Percentiles rank a stretch among this genome's conserved stretches.
phyloP scores from a whole-genome alignment of 2,888 invertebrate species.

The Psylliodes chrysocephalus region DNA sequence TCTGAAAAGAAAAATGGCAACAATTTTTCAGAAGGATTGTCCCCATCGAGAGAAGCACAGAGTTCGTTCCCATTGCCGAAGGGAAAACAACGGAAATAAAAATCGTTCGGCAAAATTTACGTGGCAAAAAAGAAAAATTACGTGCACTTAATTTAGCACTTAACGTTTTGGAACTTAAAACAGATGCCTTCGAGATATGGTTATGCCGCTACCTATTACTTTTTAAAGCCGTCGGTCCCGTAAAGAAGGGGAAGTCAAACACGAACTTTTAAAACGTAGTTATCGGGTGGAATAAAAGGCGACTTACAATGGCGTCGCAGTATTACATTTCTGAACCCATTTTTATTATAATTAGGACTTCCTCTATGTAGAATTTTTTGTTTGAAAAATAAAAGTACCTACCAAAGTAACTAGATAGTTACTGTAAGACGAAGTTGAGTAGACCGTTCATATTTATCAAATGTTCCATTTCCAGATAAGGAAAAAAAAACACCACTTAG shows the following conservation, averaged over 20 bases:
- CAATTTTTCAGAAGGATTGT: slow-evolving; percentile 1
- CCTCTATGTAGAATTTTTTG: no score
- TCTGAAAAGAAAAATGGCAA: background rate
- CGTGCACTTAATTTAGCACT: slow-evolving; percentile 48
- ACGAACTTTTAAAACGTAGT: slow-evolving; percentile 35
- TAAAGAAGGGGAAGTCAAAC: slow-evolving; percentile 33
- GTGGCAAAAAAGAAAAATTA: slow-evolving; percentile 44
- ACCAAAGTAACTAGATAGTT: no score
- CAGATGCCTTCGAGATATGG: slow-evolving; percentile 43
- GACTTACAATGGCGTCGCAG: background rate
- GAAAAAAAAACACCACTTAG: no score
- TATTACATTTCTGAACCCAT: no score
- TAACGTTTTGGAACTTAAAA: slow-evolving; percentile 45
- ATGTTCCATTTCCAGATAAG: no score
- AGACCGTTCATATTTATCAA: no score
- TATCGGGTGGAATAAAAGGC: slow-evolving; percentile 6
- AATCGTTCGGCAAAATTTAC: slow-evolving; percentile 49
- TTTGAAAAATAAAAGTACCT: no score
- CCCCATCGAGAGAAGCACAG: slow-evolving; percentile 1
- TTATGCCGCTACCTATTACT: slow-evolving; percentile 42
- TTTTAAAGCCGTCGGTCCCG: slow-evolving; percentile 29
- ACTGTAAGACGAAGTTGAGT: no score
- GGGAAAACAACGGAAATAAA: slow-evolving; percentile 40
- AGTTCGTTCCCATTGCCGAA: slow-evolving; percentile 3
- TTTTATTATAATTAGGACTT: no score